phyloP scores from a whole-genome alignment of 2,888 invertebrate genomes.

The Chromoteleia sp. region DNA sequence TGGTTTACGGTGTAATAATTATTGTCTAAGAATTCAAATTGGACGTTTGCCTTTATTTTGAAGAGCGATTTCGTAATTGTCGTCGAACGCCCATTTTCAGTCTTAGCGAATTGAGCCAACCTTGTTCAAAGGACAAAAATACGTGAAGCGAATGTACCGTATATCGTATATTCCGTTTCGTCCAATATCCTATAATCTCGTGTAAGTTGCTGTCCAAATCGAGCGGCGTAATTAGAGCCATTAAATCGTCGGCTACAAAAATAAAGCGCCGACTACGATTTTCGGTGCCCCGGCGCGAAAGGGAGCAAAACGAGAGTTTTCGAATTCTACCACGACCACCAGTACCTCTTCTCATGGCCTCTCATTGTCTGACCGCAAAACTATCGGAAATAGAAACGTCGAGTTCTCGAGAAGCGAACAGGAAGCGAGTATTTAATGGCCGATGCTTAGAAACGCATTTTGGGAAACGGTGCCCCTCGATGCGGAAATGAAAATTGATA shows the following conservation, averaged over 20 bases:
- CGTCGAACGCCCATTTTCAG: not conserved
- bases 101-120: constrained; percentile 10
- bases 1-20: too few species aligned
- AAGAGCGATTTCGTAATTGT: too few species aligned
- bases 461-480: constrained; percentile 75
- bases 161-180: constrained; percentile 16
- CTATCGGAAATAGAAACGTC: constrained; percentile 79
- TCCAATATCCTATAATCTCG: constrained; percentile 61
- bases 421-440: constrained; percentile 72
- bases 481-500: constrained; percentile 78
- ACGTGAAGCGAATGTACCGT: constrained; percentile 24
- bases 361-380: constrained; percentile 77
- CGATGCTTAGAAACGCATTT: constrained; percentile 76
- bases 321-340: constrained; percentile 39
- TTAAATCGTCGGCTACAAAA: constrained; percentile 62
- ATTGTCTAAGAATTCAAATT: too few species aligned
- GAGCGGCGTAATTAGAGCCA: constrained; percentile 60
- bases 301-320: constrained; percentile 54
- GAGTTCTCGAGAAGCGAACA: constrained; percentile 70
- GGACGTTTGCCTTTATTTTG: too few species aligned
- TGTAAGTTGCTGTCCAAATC: constrained; percentile 48
- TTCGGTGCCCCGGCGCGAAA: constrained; percentile 40
- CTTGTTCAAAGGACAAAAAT: constrained; percentile 6
- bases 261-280: constrained; percentile 46
- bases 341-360: constrained; percentile 52